Percentiles rank a stretch among this genome's conserved stretches.
These are phyloP conservation scores for Steinernema khuongi DNA, from an alignment of 1,140 invertebrate genomes.

Conservation along the genomic window DNA sequence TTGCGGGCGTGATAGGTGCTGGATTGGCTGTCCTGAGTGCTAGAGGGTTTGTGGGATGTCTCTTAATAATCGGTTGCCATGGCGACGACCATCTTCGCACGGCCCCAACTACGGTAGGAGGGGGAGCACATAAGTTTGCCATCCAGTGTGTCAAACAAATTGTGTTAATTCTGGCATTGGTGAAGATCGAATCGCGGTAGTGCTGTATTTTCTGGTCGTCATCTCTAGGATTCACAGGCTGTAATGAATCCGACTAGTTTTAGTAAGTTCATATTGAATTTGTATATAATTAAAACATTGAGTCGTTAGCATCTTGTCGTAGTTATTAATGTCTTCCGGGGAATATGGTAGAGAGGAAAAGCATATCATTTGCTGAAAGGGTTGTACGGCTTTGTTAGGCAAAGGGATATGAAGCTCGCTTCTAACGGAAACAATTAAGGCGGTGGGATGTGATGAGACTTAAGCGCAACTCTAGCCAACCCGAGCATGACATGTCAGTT, in stretches of 20 bases:
- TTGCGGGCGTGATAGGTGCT: constrained; percentile 1
- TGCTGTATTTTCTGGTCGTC: background rate
- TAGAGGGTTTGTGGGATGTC: constrained; percentile 1
- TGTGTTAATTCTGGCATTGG: constrained; percentile 6
- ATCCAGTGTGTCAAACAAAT: constrained; percentile 13
- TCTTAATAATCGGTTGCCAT: constrained; percentile 13
- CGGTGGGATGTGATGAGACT: background rate
- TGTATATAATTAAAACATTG: too few species aligned
- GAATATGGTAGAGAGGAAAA: too few species aligned
- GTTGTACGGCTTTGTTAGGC: background rate
- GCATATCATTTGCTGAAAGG: too few species aligned
- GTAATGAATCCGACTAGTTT: background rate
- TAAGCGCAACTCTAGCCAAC: background rate
- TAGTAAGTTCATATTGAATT: background rate
- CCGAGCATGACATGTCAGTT: background rate
- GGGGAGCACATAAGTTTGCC: background rate
- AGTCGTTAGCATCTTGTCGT: too few species aligned
- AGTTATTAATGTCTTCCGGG: too few species aligned
- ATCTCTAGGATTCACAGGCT: background rate
- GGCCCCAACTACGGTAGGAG: constrained; percentile 7
- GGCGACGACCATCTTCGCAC: background rate
- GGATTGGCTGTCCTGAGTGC: background rate
- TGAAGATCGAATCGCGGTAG: background rate
- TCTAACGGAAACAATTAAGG: background rate
- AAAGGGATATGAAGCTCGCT: background rate